These are phyloP conservation scores for Podarcis muralis DNA, from an alignment of 2,113 vertebrate species.

Conservation along the genomic window DNA sequence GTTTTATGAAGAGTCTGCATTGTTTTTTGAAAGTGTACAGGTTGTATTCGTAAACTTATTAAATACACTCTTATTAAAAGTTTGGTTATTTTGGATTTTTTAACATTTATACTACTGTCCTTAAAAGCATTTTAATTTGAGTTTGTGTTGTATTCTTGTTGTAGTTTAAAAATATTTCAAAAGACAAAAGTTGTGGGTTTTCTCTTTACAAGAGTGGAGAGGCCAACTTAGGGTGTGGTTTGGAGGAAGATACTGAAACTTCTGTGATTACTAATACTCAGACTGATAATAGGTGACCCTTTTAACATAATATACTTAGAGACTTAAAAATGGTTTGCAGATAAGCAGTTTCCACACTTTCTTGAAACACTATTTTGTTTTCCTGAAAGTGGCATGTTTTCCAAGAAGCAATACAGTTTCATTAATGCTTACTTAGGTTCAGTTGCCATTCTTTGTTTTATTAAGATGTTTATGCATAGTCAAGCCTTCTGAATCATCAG, in stretches of 20 bases:
- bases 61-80: not conserved
- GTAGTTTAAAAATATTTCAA: not conserved
- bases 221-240: constrained; percentile 1
- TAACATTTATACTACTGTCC: not conserved
- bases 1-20: not conserved
- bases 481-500: not conserved
- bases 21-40: not conserved
- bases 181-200: not conserved
- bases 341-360: not conserved
- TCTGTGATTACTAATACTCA: not conserved
- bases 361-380: not conserved
- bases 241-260: constrained; percentile 17
- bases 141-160: constrained; percentile 1
- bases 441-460: not conserved
- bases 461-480: rapidly evolving
- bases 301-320: not conserved
- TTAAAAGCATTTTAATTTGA: not conserved
- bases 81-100: not conserved
- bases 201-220: not conserved
- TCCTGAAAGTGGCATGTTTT: not conserved
- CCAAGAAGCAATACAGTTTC: not conserved
- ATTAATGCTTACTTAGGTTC: rapidly evolving
- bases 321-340: not conserved
- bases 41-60: not conserved
- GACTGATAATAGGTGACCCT: not conserved